Base-by-base conservation (phyloP, 2,113 vertebrate genomes). In the Setophaga petechia region DNA sequence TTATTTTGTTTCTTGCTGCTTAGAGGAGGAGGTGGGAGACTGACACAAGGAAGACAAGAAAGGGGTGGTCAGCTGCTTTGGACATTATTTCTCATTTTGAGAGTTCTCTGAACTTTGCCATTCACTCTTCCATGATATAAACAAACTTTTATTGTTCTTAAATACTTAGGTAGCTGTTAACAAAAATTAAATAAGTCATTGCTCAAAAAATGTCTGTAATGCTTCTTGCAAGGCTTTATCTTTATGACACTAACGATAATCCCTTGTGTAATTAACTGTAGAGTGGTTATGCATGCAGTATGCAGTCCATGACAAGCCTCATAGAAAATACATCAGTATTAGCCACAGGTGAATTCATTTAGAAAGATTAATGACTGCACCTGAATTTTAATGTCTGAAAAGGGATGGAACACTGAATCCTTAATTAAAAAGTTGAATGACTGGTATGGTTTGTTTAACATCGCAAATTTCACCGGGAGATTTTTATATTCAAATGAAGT, bases 321-420 rank as follows among this genome's bases (percentile, higher is more conserved):
- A 98, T 98, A 98, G 98, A 98, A 98, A 98, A 98, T 98, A 98
- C 98, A 98, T 98, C 98, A 98, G 98, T 98, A 98, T 98, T 98
- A 98, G 98, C 98, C 98, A 98, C 98, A 98, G 98, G 98, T 98
- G 98, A 98, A 98, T 98, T 98, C 98, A 96, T 98, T 98, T 98
- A 98, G 98, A 98, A 98, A 98, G 98, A 98, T 98, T 98, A 98
- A 98, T 98, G 98, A 98, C 98, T 98, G 97, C 97, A 98, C 98
- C 98, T 98, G 98, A 98, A 98, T 98, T 98, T 98, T 98, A 98
- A 98, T 98, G 98, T 97, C 97, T 98, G 96, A 96, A 97, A 98
- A 98, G 97, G 97, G 97, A 98, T 97, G 98, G 98, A 98, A 98
- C 97, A 95, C 97, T 98, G 98, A 98, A 98, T 98, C 98, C 98